phyloP scores from a whole-genome alignment of 2,113 vertebrate species.

The Bambusicola thoracicus region DNA sequence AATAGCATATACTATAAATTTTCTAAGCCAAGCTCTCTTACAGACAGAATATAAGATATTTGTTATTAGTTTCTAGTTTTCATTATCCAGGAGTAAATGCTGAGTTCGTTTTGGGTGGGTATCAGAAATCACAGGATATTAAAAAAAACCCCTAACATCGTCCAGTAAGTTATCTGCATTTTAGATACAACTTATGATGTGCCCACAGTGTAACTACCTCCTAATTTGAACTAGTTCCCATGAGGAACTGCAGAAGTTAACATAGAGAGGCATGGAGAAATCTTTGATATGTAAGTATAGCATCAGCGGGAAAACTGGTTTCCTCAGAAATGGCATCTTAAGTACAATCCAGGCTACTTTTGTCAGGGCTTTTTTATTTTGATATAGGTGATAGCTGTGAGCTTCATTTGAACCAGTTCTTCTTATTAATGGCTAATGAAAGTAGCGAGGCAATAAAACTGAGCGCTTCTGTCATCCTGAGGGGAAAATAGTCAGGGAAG shows the following conservation, averaged over 20 bases:
- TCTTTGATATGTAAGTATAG: not conserved
- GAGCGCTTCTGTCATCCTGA: not conserved
- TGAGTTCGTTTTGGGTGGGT: not conserved
- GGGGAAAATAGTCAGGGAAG: not conserved
- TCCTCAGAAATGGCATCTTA: not conserved
- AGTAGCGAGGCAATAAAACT: not conserved
- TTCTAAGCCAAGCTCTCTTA: not conserved
- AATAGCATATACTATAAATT: not conserved
- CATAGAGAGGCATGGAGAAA: not conserved
- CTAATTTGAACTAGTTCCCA: not conserved
- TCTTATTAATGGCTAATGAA: not conserved
- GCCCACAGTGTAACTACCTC: not conserved
- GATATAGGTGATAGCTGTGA: not conserved
- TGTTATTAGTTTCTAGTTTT: not conserved
- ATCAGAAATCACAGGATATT: not conserved
- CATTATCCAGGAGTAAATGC: not conserved
- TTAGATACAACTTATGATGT: not conserved
- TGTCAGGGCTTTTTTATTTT: not conserved
- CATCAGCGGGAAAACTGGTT: not conserved
- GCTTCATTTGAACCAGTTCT: not conserved
- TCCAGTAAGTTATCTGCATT: not conserved
- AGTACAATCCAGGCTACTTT: not conserved
- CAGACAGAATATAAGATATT: not conserved
- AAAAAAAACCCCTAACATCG: not conserved
- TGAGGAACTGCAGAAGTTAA: not conserved